Conservation (phyloP, 2,797 vertebrate genomes). For the Typhlichthys eigenmanni region DNA sequence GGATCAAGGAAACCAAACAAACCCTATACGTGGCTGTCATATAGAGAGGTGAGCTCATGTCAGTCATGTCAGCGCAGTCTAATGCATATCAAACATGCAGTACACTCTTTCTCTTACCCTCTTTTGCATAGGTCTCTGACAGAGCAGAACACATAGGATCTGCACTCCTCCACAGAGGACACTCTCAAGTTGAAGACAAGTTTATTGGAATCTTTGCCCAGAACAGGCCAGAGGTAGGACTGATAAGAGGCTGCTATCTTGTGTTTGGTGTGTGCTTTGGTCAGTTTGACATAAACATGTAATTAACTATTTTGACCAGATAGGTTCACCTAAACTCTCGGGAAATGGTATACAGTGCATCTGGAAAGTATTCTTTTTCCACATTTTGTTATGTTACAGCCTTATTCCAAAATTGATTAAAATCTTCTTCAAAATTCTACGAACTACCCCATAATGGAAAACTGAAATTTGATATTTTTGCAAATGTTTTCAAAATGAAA, state of each 20-base stretch:
- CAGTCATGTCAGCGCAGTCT: too few relatives aligned
- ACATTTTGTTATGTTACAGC: too few relatives aligned
- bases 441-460: too few relatives aligned
- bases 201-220: slow-evolving; percentile 91
- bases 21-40: slow-evolving; percentile 93
- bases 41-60: slow-evolving; percentile 82
- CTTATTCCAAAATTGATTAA: too few relatives aligned
- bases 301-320: background rate
- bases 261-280: background rate
- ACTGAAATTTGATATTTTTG: too few relatives aligned
- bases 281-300: too few relatives aligned
- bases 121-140: slow-evolving; percentile 77
- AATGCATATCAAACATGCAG: background rate
- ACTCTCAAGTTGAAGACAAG: slow-evolving; percentile 78
- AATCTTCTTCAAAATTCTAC: too few relatives aligned
- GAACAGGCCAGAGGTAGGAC: slow-evolving; percentile 92
- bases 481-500: too few relatives aligned
- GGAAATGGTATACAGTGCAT: too few relatives aligned
- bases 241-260: too few relatives aligned
- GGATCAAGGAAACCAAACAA: slow-evolving; percentile 92
- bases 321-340: too few relatives aligned
- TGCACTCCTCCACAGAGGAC: slow-evolving; percentile 88
- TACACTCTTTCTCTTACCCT: slow-evolving; percentile 1
- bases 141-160: slow-evolving; percentile 85
- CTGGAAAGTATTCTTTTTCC: too few relatives aligned